Evolutionary conservation across 1,140 invertebrate genomes (phyloP).

Genomic region (Drosophila micromelanica): DNA sequence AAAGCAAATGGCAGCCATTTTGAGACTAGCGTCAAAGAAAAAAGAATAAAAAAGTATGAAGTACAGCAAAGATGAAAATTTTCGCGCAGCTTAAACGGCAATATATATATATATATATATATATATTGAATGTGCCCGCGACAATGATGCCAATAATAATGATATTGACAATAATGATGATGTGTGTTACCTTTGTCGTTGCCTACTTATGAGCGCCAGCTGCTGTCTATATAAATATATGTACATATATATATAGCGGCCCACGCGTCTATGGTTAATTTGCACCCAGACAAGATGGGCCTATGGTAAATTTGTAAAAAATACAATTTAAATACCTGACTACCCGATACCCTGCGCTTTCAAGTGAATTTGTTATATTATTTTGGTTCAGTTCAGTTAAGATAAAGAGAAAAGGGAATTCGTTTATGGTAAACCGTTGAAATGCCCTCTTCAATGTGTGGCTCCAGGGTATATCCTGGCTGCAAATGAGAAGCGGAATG

Average conservation of each 20-base stretch:
- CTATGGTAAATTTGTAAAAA: background rate
- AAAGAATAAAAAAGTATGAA: constrained; percentile 5
- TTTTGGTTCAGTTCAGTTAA: too few species aligned
- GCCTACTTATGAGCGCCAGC: constrained; percentile 49
- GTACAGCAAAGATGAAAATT: constrained; percentile 21
- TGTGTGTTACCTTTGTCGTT: constrained; percentile 11
- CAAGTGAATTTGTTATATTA: too few species aligned
- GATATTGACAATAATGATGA: background rate
- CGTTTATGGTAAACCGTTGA: background rate
- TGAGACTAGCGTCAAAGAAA: constrained; percentile 19
- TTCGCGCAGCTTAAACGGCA: constrained; percentile 26
- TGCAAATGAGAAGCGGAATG: background rate
- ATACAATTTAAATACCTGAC: background rate
- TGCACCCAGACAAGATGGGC: constrained; percentile 19
- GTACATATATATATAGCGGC: background rate
- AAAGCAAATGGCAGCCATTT: constrained; percentile 76
- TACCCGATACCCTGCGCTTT: constrained; percentile 10
- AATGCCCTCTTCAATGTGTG: background rate
- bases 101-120: constrained; percentile 16
- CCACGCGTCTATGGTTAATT: constrained; percentile 30
- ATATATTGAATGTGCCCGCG: constrained; percentile 8
- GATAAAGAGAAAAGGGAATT: too few species aligned
- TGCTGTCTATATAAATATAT: background rate
- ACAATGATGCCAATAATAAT: constrained; percentile 14
- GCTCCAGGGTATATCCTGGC: background rate